phyloP scores from a whole-genome alignment of 2,113 vertebrate genomes.

The Echinops telfairi region DNA sequence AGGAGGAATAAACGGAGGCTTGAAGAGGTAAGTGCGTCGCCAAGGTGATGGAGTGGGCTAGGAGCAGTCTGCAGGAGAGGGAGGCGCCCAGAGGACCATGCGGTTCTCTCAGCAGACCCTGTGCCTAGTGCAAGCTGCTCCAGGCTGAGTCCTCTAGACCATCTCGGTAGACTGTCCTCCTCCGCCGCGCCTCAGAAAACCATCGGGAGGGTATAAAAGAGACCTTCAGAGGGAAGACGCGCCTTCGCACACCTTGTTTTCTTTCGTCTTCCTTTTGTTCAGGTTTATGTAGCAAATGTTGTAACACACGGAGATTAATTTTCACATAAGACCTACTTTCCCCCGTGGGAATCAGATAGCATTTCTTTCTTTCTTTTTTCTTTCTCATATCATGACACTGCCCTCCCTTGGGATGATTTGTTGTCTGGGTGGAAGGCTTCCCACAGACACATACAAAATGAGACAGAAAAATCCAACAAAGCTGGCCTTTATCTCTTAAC shows the following conservation, averaged over 20 bases:
- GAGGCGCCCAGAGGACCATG: not conserved
- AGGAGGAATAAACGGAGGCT: not conserved
- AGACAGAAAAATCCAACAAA: slow-evolving; percentile 64
- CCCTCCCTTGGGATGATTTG: slow-evolving; percentile 55
- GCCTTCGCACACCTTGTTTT: not conserved
- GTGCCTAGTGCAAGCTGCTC: not conserved
- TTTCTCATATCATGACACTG: slow-evolving; percentile 66
- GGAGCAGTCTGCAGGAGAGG: not conserved
- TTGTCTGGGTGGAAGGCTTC: slow-evolving; percentile 69
- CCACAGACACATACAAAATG: slow-evolving; percentile 61
- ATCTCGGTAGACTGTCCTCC: not conserved
- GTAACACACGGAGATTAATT: slow-evolving; percentile 79
- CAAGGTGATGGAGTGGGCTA: not conserved
- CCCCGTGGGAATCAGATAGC: slow-evolving; percentile 67
- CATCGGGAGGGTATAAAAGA: not conserved
- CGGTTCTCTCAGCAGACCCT: not conserved
- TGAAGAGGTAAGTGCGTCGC: not conserved
- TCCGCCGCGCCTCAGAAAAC: not conserved
- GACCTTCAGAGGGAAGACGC: not conserved
- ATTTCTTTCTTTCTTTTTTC: slow-evolving; percentile 67
- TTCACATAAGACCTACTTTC: slow-evolving; percentile 71
- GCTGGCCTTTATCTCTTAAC: slow-evolving; percentile 47
- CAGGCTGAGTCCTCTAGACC: not conserved
- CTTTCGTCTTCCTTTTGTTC: slow-evolving; percentile 57
- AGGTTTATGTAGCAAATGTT: slow-evolving; percentile 71